Base-by-base conservation (phyloP, 2,888 invertebrate species). In the Anorthoa munda region DNA sequence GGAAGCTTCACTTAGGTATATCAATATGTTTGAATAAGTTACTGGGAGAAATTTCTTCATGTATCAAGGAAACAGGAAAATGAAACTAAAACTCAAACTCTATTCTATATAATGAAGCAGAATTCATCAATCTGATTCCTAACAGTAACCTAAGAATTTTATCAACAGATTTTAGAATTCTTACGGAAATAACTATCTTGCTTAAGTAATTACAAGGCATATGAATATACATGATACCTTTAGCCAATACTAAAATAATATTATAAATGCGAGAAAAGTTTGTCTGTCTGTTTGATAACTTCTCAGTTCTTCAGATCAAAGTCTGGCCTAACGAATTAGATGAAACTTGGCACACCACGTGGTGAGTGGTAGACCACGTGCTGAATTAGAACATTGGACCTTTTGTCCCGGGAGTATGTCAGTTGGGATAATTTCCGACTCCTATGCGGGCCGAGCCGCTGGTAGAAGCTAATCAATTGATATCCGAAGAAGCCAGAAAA, bases 11-110 rank as follows among this genome's bases (percentile, higher is more conserved):
- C 23, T 51, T 17, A n/a, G n/a, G n/a, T n/a, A 21, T 31, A 39
- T 45, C 17, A 12, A 7, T 23, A 18, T 18, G 11, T 23, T 58
- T 59, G 9, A 23, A 15, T 23, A 23, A 7, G 9, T 26, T 26
- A 55, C 12, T 21, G 9, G 2, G 23, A 23, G 23, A 45, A 17
- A 5, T 4, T 55, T 23, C 39, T 21, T n/a, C 7, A n/a, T 17
- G 21, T 18, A 17, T 26, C 48, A 26, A 23, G 2, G 17, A 50
- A 59, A 55, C 72, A 72, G 64, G n/a, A 74, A 53, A 74, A 74
- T 2, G 2, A 2, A 51, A 31, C 17, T 26, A 45, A 58, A 58
- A n/a, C 15, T 69, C 1, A 3, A 39, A 53, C 18, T 3, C 3
- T 15, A 48, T 3, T 46, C 23, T 17, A 17, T 17, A 7, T 18